Conservation (phyloP, 2,888 invertebrate genomes). For the Drosophila falleni region DNA sequence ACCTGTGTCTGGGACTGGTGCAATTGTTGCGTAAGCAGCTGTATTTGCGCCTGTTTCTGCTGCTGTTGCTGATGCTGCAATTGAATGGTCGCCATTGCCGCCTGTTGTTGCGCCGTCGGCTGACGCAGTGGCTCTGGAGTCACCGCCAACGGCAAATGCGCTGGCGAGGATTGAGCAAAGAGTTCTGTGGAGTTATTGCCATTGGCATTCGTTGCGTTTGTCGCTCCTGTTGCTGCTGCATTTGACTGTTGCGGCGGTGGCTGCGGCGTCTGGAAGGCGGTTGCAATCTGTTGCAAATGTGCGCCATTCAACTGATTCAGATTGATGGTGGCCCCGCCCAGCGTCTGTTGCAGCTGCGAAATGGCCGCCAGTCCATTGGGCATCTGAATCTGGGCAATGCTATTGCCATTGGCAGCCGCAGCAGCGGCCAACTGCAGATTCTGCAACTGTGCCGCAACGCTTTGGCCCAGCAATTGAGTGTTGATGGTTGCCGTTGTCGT, state of each 20-base stretch:
- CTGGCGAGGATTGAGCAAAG: slow-evolving; percentile 80
- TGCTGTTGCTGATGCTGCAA: slow-evolving; percentile 79
- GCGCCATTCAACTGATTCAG: slow-evolving; percentile 84
- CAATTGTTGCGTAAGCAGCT: slow-evolving; percentile 65
- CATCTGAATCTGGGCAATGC: slow-evolving; percentile 85
- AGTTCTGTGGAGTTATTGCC: slow-evolving; percentile 55
- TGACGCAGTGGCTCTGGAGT: slow-evolving; percentile 83
- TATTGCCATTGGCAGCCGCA: slow-evolving; percentile 82
- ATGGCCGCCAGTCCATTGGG: slow-evolving; percentile 85
- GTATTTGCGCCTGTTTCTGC: slow-evolving; percentile 75
- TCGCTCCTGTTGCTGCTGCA: slow-evolving; percentile 19
- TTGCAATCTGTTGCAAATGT: slow-evolving; percentile 84
- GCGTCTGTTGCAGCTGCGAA: slow-evolving; percentile 84
- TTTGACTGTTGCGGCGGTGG: slow-evolving; percentile 64
- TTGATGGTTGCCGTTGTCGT: slow-evolving; percentile 84
- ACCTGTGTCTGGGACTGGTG: slow-evolving; percentile 76
- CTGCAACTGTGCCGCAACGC: slow-evolving; percentile 84
- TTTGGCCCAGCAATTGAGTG: slow-evolving; percentile 84
- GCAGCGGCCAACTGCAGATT: slow-evolving; percentile 84
- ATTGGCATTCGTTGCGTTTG: slow-evolving; percentile 8
- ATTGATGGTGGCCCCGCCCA: slow-evolving; percentile 83
- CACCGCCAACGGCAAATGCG: slow-evolving; percentile 78
- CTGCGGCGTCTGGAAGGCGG: slow-evolving; percentile 84
- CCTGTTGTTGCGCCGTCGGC: slow-evolving; percentile 79
- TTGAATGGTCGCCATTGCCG: slow-evolving; percentile 78